Evolutionary conservation across 2,888 invertebrate genomes (phyloP).

Genomic region (Odontocolon sp.): DNA sequence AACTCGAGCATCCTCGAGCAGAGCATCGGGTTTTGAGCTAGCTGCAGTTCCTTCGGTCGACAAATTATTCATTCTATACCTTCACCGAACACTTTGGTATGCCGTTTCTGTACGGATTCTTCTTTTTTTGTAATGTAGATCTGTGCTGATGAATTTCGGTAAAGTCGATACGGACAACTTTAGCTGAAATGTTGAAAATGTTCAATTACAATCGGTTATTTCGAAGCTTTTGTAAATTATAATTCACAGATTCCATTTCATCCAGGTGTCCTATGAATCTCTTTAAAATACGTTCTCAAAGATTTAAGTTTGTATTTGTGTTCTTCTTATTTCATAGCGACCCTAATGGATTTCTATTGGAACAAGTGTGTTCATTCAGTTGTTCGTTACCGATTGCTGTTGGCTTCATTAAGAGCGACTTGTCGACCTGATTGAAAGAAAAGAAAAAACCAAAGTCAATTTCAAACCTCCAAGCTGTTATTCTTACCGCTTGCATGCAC

Average conservation of each 20-base stretch:
- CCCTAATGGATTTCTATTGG: conserved; percentile 35
- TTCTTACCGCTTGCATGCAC: conserved; percentile 20
- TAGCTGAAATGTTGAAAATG: no score
- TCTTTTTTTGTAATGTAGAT: no score
- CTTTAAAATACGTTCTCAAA: no score
- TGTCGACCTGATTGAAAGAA: conserved; percentile 53
- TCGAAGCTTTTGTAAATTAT: no score
- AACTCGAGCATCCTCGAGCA: conserved; percentile 52
- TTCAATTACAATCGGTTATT: no score
- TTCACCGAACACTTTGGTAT: no score
- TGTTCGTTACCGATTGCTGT: conserved; percentile 38
- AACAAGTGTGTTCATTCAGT: neutral
- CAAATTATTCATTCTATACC: neutral
- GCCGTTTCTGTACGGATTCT: no score
- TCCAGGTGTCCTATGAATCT: no score
- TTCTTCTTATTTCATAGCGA: conserved; percentile 12
- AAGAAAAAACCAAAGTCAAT: conserved; percentile 38
- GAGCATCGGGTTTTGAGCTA: conserved; percentile 4
- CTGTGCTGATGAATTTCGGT: no score
- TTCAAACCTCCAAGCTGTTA: conserved; percentile 27
- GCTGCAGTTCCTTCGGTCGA: neutral
- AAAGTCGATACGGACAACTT: no score
- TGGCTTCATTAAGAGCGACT: conserved; percentile 57
- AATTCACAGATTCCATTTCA: no score
- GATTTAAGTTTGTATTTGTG: neutral